Evolutionary conservation across 2,113 vertebrate genomes (phyloP), one percentile per base, ranked within the genome.

Genomic region (Syrrhaptes paradoxus): DNA sequence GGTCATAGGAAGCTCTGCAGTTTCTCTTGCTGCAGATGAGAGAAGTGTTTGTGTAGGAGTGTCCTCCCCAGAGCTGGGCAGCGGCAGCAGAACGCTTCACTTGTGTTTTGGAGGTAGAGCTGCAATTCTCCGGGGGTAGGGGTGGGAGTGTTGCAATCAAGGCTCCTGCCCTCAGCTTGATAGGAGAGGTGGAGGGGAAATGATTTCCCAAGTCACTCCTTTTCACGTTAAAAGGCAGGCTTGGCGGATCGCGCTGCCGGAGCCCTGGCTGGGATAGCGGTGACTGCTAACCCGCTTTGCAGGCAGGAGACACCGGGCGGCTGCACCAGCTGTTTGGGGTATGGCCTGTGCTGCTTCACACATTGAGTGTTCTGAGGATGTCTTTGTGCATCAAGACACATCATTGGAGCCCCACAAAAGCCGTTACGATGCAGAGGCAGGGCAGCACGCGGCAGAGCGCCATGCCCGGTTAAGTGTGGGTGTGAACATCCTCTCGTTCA

Each of bases 1-100:
- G 98, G 97, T 99, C 92, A 98, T 96, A 96, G 98, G 98, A 98
- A 98, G 97, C 93, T 96, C 96, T 95, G 77, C 25, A 34, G 91
- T 93, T 98, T 98, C 95, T 98, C 98, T 96, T 97, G 89, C 80
- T 98, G 61, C 92, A 92, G 93, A 94, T 97, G 97, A 96, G 96
- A 96, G 90, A 90, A 95, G 75, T 94, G 86, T 97, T 97, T 97
- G 85, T 90, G 93, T 94, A 95, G 93, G 87, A 96, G 95, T 88
- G 88, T 94, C 89, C 95, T 96, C 84, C 90, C 90, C 95, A 90
- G 80, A 55, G 91, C 81, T 87, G 96, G 74, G 89, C 66, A 94
- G 87, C 11, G 9, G 84, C 11, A 20, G 71, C 68, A 57, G 84
- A 85, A 67, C 4, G 55, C 58, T 94, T 28, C 32, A 55, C 79